phyloP scores from a whole-genome alignment of 2,888 invertebrate species.

The Lasius platythorax region DNA sequence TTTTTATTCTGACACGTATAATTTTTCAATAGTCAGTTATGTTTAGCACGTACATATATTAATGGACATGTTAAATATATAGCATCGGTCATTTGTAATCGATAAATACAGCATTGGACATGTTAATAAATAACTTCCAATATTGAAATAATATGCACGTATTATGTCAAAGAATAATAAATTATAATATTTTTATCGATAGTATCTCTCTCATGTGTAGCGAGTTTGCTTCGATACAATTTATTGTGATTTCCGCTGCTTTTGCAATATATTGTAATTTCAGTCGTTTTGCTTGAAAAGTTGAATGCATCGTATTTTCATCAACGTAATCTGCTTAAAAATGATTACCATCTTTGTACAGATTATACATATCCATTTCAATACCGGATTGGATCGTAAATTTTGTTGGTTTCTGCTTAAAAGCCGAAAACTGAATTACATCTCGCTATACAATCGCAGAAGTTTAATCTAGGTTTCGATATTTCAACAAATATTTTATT shows the following conservation, averaged over 20 bases:
- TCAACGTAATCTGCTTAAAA: conserved; percentile 59
- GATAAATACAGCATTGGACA: conserved; percentile 6
- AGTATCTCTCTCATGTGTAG: background rate
- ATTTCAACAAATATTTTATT: conserved; percentile 38
- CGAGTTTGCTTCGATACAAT: conserved; percentile 22
- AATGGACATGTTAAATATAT: conserved; percentile 1
- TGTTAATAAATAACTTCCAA: conserved; percentile 20
- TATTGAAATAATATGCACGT: conserved; percentile 33
- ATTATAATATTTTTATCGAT: conserved; percentile 30
- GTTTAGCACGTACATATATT: conserved; percentile 1
- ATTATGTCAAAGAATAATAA: conserved; percentile 37
- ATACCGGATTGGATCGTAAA: conserved; percentile 39
- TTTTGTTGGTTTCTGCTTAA: conserved; percentile 52
- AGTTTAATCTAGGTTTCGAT: conserved; percentile 41
- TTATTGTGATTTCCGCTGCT: conserved; percentile 32
- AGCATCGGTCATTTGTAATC: background rate
- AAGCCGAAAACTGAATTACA: conserved; percentile 44
- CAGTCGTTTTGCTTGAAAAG: conserved; percentile 37
- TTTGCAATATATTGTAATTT: conserved; percentile 46
- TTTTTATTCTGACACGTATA: background rate
- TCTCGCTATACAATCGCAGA: conserved; percentile 6
- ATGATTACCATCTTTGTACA: conserved; percentile 41
- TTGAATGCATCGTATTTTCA: conserved; percentile 38
- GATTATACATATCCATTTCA: conserved; percentile 36
- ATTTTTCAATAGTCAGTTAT: background rate